Evolutionary conservation across 2,113 vertebrate species (phyloP).

Genomic region (Hepsetus odoe): DNA sequence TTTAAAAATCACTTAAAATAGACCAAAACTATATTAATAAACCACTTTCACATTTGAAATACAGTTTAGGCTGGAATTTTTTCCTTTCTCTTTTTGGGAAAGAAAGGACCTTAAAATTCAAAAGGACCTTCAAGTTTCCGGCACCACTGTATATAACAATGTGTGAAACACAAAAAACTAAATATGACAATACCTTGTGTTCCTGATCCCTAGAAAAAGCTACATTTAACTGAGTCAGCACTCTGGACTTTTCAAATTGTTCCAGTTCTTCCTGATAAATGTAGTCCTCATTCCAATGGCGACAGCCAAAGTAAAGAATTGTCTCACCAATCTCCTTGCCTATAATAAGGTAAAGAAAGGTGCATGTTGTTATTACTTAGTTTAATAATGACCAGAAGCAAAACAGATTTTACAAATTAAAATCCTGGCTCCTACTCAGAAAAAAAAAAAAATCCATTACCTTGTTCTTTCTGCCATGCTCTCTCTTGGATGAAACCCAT

Average conservation of each 20-base stretch:
- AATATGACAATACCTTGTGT: slow-evolving; percentile 75
- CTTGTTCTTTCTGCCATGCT: slow-evolving; percentile 84
- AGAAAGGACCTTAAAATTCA: too few relatives aligned
- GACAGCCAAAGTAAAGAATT: slow-evolving; percentile 83
- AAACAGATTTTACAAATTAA: too few relatives aligned
- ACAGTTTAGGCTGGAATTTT: too few relatives aligned
- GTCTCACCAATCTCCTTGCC: slow-evolving; percentile 85
- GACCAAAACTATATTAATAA: too few relatives aligned
- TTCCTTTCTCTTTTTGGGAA: too few relatives aligned
- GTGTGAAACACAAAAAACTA: too few relatives aligned
- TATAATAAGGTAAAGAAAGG: slow-evolving; percentile 49
- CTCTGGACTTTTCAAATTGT: slow-evolving; percentile 69
- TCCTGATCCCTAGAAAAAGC: slow-evolving; percentile 86
- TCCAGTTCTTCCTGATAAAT: slow-evolving; percentile 80
- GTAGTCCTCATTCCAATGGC: slow-evolving; percentile 76
- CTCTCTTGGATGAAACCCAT: slow-evolving; percentile 86
- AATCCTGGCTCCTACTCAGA: neutral
- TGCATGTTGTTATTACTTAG: neutral
- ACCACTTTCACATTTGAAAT: too few relatives aligned
- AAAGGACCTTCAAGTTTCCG: too few relatives aligned
- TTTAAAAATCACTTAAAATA: too few relatives aligned
- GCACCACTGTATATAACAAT: too few relatives aligned
- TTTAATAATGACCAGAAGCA: neutral
- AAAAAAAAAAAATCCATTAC: slow-evolving; percentile 55
- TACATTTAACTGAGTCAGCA: slow-evolving; percentile 80